A percentile compares a stretch with the other conserved stretches of the same genome.
These are phyloP conservation scores for Brachypteracias leptosomus DNA, from an alignment of 2,113 vertebrate species.

Conservation along the genomic window DNA sequence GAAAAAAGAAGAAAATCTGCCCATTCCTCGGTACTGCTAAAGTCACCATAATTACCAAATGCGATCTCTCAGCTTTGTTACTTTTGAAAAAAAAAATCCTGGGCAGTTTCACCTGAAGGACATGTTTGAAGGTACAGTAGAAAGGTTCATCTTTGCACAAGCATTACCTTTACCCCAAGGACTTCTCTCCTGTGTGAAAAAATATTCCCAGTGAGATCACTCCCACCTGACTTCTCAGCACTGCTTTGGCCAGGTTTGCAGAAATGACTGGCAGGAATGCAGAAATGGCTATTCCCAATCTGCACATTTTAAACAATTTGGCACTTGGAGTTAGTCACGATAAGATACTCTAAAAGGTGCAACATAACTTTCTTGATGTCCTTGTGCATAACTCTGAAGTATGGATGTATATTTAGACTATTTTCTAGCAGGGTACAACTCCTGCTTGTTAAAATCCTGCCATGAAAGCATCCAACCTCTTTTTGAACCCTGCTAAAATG, in stretches of 20 bases:
- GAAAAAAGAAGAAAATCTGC: not conserved
- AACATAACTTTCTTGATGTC: not conserved
- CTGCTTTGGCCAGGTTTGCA: not conserved
- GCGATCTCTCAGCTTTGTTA: not conserved
- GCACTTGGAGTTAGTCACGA: not conserved
- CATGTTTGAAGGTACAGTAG: not conserved
- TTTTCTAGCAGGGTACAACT: not conserved
- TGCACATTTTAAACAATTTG: not conserved
- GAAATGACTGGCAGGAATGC: not conserved
- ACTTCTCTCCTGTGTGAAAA: not conserved
- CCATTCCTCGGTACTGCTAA: not conserved
- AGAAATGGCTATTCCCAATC: not conserved
- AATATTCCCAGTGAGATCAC: not conserved
- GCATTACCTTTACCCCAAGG: not conserved
- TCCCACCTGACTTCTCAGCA: not conserved
- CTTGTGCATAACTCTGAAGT: not conserved
- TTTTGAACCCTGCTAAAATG: not conserved
- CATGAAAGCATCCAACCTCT: not conserved
- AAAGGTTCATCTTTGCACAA: not conserved
- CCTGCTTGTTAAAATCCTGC: not conserved
- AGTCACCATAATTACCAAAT: not conserved
- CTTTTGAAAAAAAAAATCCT: not conserved
- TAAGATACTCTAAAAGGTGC: not conserved
- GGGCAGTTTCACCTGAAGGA: not conserved
- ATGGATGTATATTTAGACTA: not conserved